phyloP scores from a whole-genome alignment of 2,888 invertebrate species.

The Aphodius granarius region DNA sequence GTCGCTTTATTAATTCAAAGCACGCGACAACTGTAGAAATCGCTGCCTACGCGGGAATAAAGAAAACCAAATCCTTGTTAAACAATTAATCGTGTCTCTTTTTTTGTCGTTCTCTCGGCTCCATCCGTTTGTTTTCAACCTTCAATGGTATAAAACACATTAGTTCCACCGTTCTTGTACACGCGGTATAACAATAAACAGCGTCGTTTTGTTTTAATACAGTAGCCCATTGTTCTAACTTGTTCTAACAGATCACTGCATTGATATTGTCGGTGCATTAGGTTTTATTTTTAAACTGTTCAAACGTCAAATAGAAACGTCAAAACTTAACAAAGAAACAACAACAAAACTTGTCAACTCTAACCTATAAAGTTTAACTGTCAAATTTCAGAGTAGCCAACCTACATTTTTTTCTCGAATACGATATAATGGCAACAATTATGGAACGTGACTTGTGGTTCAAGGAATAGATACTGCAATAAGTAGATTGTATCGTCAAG shows the following conservation, averaged over 20 bases:
- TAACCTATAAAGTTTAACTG: no score
- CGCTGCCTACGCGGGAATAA: not conserved
- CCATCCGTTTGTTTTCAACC: not conserved
- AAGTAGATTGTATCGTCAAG: no score
- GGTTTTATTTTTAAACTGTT: not conserved
- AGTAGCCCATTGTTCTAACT: not conserved
- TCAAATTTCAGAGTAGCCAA: no score
- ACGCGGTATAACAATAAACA: not conserved
- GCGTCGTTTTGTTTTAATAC: not conserved
- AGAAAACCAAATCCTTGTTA: not conserved
- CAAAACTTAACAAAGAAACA: no score
- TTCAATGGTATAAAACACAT: not conserved
- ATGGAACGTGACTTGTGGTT: no score
- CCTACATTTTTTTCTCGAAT: no score
- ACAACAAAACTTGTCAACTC: no score
- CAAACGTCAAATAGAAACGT: no score
- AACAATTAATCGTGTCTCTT: not conserved
- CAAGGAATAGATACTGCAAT: no score
- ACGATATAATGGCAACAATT: no score
- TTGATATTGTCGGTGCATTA: not conserved
- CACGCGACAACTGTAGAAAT: not conserved
- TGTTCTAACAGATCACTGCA: not conserved
- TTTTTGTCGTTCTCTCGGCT: not conserved
- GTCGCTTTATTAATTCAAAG: not conserved
- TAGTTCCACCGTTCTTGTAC: not conserved